A percentile compares a stretch with the other conserved stretches of the same genome.
These are phyloP conservation scores for Ibidorhyncha struthersii DNA, from an alignment of 2,113 vertebrate species.

Conservation along the genomic window DNA sequence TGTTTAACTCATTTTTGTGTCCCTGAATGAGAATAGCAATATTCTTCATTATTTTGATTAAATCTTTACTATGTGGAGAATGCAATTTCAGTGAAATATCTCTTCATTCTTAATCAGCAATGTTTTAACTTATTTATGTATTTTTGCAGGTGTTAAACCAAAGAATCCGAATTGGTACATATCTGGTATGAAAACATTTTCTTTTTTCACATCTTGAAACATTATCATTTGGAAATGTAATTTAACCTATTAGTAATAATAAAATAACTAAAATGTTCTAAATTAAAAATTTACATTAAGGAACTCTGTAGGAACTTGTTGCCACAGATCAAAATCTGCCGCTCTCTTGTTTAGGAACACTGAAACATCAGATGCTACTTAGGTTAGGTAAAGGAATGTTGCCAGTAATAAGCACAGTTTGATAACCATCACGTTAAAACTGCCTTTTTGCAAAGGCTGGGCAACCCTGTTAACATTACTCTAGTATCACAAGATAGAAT, in stretches of 20 bases:
- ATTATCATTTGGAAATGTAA: not conserved
- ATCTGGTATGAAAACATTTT: slow-evolving; percentile 80
- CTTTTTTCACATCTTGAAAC: not conserved
- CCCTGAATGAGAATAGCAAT: not conserved
- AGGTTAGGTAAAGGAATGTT: not conserved
- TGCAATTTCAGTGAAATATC: not conserved
- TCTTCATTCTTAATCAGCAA: not conserved
- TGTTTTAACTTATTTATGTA: not conserved
- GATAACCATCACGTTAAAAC: not conserved
- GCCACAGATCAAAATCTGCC: not conserved
- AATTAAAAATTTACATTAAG: not conserved
- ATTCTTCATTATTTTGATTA: not conserved
- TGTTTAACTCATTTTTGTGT: not conserved
- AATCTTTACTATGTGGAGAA: not conserved
- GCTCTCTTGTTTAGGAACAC: not conserved
- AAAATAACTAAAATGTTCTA: not conserved
- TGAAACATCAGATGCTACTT: not conserved
- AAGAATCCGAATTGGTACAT: slow-evolving; percentile 87
- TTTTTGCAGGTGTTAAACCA: slow-evolving; percentile 82
- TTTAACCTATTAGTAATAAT: not conserved
- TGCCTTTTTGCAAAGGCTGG: not conserved
- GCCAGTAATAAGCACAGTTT: not conserved
- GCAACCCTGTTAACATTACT: not conserved
- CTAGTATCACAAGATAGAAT: not conserved
- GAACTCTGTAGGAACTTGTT: not conserved